Evolutionary conservation across 2,888 invertebrate genomes (phyloP), one percentile per base, ranked within the genome.

Genomic region (Dinocampus coccinellae): DNA sequence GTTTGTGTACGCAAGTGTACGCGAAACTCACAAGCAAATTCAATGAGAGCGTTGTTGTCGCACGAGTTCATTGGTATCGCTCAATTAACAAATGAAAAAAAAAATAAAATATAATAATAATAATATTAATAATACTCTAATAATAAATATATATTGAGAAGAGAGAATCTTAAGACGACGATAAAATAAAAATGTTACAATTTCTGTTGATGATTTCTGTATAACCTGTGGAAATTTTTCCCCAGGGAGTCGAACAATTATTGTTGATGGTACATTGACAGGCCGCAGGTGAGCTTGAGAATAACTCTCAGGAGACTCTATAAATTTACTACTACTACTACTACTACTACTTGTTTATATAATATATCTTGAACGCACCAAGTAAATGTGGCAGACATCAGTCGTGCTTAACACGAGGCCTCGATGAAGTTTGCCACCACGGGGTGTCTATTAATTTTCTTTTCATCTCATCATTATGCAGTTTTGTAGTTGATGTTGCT

Each of bases 51-150:
- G 82, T 84, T 86, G 86, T 86, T 84, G 78, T 79, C 79, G 79
- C 81, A 78, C 80, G 82, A 81, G 86, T 86, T 85, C 85, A 85
- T 84, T 85, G 84, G 84, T 85, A 85, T 85, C 81, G 80, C 82
- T 84, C 84, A 82, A 86, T 85, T 85, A 84, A 83, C 84, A 83
- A 83, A 85, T 85, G 82, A 82, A 65, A 66, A 85, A 85, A 85
- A 84, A 85, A 82, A 81, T 82, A n/a, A n/a, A n/a, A n/a, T n/a
- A n/a, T n/a, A n/a, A n/a, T n/a, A n/a, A n/a, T n/a, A n/a, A n/a
- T n/a, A n/a, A n/a, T n/a, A n/a, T n/a, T n/a, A n/a, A n/a, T n/a
- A n/a, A n/a, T n/a, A n/a, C n/a, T n/a, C n/a, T n/a, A n/a, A n/a
- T n/a, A n/a, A n/a, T n/a, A n/a, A n/a, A n/a, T n/a, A n/a, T n/a